Evolutionary conservation across 2,113 vertebrate genomes (phyloP).

Genomic region (Hylia prasina): DNA sequence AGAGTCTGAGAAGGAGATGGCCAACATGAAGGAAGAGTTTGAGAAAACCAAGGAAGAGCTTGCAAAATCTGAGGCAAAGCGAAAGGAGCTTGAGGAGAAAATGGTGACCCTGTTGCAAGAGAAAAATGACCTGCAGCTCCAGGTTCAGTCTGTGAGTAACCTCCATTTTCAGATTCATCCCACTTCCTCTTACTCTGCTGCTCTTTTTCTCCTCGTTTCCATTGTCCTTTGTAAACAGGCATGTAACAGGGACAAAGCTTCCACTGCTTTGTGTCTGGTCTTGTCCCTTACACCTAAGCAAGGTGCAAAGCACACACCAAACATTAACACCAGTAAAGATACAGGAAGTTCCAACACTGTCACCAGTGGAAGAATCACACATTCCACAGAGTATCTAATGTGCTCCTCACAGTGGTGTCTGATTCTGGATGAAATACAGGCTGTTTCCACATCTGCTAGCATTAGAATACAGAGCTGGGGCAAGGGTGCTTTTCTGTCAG

Average conservation of each 20-base stretch:
- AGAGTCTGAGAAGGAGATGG: slow-evolving; percentile 76
- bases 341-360: background rate
- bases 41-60: slow-evolving; percentile 79
- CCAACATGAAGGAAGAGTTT: slow-evolving; percentile 78
- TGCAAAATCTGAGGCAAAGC: slow-evolving; percentile 74
- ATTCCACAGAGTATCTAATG: background rate
- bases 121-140: slow-evolving; percentile 81
- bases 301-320: background rate
- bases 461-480: background rate
- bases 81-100: slow-evolving; percentile 85
- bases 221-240: background rate
- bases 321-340: background rate
- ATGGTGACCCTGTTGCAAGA: slow-evolving; percentile 79
- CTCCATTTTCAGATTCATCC: background rate
- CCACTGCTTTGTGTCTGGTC: background rate
- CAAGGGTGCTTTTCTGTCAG: background rate
- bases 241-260: background rate
- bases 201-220: background rate
- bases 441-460: background rate
- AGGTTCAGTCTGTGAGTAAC: slow-evolving; percentile 70
- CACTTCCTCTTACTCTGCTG: background rate
- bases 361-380: background rate
- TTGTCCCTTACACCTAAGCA: background rate
- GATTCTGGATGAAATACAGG: background rate
- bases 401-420: background rate